Percentiles rank a stretch among this genome's conserved stretches.
Conservation (phyloP, 1,140 invertebrate genomes). For the Bombus balteatus region DNA sequence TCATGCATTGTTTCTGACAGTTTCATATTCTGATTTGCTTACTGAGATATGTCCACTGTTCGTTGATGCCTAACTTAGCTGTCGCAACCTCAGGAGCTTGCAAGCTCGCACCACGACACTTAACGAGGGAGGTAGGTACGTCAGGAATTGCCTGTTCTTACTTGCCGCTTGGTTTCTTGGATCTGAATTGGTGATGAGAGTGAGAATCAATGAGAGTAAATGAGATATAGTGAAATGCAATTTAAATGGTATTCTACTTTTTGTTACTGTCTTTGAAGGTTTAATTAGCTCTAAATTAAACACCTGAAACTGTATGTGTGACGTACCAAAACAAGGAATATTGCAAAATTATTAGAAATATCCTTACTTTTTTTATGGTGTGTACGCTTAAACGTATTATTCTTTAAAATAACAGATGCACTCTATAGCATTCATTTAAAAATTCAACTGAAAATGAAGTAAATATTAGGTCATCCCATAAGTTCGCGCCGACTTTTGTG, state of each 20-base stretch:
- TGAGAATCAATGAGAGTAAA: slow-evolving; percentile 9
- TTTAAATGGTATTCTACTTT: not conserved
- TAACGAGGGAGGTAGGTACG: slow-evolving; percentile 11
- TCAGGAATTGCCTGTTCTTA: slow-evolving; percentile 26
- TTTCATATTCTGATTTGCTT: slow-evolving; percentile 25
- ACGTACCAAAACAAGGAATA: not conserved
- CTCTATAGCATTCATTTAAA: not conserved
- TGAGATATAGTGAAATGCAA: not conserved
- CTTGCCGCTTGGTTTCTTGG: slow-evolving; percentile 1
- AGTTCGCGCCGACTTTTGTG: too few species aligned
- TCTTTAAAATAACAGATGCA: not conserved
- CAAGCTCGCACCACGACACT: slow-evolving; percentile 14
- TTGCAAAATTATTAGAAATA: not conserved
- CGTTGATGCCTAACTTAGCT: slow-evolving; percentile 13
- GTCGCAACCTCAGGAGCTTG: slow-evolving; percentile 15
- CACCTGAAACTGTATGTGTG: not conserved
- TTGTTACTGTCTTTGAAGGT: not conserved
- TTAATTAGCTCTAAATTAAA: not conserved
- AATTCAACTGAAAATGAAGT: not conserved
- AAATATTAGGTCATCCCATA: not conserved
- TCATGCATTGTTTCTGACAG: slow-evolving; percentile 21
- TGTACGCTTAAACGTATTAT: not conserved
- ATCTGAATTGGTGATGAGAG: slow-evolving; percentile 26
- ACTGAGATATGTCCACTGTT: slow-evolving; percentile 7
- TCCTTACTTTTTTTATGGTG: not conserved